Evolutionary conservation across 1,140 invertebrate species (phyloP), one percentile per base, ranked within the genome.

Genomic region (Drosophila santomea): DNA sequence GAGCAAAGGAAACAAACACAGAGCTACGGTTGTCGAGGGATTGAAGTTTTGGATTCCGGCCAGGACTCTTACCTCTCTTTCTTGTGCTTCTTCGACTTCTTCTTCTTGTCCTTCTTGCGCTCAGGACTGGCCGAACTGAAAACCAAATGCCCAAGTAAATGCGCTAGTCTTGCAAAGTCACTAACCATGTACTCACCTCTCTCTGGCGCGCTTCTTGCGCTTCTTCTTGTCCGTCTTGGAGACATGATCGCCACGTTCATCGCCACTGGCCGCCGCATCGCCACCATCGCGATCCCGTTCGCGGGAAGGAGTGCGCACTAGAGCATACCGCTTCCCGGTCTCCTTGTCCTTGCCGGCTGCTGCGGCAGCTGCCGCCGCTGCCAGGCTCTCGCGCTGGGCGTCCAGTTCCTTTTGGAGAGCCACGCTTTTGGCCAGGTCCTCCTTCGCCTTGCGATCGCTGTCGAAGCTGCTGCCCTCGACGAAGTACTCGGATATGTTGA

Each of bases 401-500:
- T 94, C 93, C 66, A 93, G 92, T 76, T 94, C 94, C 81, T 92
- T 94, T 92, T 94, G 93, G 28, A 93, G 80, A 28, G 93, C 93
- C 44, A 94, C 93, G 36, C 93, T 93, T 83, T 94, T 93, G 69
- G 95, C 94, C 68, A 96, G 94, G 56, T 96, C 95, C 89, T 97
- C 96, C 85, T 97, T 96, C 2, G 95, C 95, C 89, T 96, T 95
- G 23, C 97, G 94, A 90, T 97, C 96, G 11, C 97, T 95, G 93
- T 99, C 98, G 91, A 99, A 95, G 83, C 97, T 98, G 82, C 96
- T 97, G 25, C 98, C 98, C 93, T 99, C 98, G 12, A 98, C 96
- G 93, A 98, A 99, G 84, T 96, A 96, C 71, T 97, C 96, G 28
- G 97, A 97, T 74, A 99, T 98, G 50, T 98, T 98, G 93, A 99